Base-by-base conservation (phyloP, 2,113 vertebrate genomes). In the Formicarius rufipectus region DNA sequence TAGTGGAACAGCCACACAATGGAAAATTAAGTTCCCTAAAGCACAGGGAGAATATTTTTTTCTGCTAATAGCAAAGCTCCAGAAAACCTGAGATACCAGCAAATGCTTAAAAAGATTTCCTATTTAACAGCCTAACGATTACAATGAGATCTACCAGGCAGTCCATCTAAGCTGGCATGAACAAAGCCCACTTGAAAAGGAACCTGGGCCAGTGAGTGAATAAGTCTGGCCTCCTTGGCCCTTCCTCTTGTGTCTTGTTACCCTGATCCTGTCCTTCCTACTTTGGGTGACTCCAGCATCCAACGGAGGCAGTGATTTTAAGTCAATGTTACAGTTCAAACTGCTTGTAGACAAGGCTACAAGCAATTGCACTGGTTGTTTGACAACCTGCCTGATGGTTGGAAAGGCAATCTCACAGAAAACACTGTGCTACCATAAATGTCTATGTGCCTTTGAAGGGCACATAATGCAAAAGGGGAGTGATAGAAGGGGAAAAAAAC, bases 281-380 rank as follows among this genome's bases (percentile, higher is more conserved):
- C 55, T 79, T 59, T 56, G 23, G 7, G 19, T 67, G 58, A 64
- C 44, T 28, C 16, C 0, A 1, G 12, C 39, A 90, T 15, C 22
- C 58, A 39, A 4, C 3, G 18, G 28, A 88, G 20, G n/a, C 33
- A 74, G 47, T 71, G 68, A 84, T 95, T 95, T 95, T 86, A 95
- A 94, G 78, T 58, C 80, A 86, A 24, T 20, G 55, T 62, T 90
- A 90, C 94, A 90, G 62, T 82, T 91, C 82, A 91, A 94, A 79
- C 55, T 92, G 42, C 71, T 89, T 82, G 37, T 56, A 82, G 78
- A 73, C 1, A 14, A 90, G 52, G 50, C 59, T 93, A 74, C 50
- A 64, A 87, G 81, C 4, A 11, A 53, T 37, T 44, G 18, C 45
- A 86, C 53, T 44, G 47, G 30, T 62, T 94, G 89, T 63, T 79